Base-by-base conservation (phyloP, 2,113 vertebrate species). In the Holacanthus passer region DNA sequence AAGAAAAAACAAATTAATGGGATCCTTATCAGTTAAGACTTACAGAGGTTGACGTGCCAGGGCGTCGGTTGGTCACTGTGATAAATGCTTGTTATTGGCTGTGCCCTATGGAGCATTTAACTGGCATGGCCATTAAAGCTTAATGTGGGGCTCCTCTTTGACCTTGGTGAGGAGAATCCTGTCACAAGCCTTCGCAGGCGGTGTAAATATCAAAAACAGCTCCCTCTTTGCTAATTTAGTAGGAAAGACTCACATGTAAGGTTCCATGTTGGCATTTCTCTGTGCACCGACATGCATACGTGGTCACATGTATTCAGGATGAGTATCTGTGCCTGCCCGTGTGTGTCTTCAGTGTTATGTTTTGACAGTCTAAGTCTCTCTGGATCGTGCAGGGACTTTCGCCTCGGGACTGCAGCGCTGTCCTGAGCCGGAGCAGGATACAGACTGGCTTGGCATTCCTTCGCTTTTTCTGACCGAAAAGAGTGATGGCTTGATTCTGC, bases 21-120 rank as follows among this genome's bases (percentile, higher is more conserved):
- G 85, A 88, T 91, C 84, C 85, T 90, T 92, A 92, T 93, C 87
- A 87, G 80, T 78, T 76, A 73, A 82, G 83, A 86, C 89, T 64
- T 88, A 88, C 82, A 87, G 82, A 78, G 81, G 83, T 73, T 84
- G 88, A 86, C 66, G 31, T 7, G 29, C 29, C 86, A 60, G 81
- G 84, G 77, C 41, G 65, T 77, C 80, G 87, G 78, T 86, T 89
- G 89, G 91, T 91, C 87, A 90, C 66, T 19, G 82, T 87, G 93
- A 93, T 93, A 89, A 92, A 93, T 82, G 90, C 77, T 80, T 77
- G 83, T 91, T 94, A 92, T 86, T 94, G 91, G 84, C 87, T 80
- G 75, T 82, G 79, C 81, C 87, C 88, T 82, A 79, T 85, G 81
- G 85, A 89, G 89, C 75, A 82, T 89, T 92, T 93, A 89, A 89